Evolutionary conservation across 1,140 invertebrate species (phyloP).

Genomic region (Batillaria attramentaria): DNA sequence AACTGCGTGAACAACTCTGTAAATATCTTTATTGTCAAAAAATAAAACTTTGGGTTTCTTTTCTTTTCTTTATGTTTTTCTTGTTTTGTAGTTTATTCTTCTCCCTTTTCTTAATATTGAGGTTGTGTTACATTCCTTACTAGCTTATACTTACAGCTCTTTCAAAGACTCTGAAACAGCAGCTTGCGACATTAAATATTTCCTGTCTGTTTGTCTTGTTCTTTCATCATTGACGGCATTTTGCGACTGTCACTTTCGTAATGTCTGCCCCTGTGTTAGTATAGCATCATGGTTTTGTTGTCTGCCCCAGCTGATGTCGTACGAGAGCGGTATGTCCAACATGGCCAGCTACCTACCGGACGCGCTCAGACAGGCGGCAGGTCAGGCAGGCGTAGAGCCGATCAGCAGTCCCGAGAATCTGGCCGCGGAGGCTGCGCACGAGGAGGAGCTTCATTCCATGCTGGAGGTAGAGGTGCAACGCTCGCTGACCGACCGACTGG

Average conservation of each 20-base stretch:
- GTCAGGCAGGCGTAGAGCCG: constrained; percentile 71
- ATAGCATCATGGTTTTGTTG: not conserved
- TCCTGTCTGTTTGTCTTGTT: not conserved
- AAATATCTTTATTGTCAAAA: too few relatives aligned
- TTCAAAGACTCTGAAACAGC: not conserved
- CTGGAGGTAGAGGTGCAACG: constrained; percentile 72
- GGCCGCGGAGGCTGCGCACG: constrained; percentile 69
- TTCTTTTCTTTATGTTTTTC: too few relatives aligned
- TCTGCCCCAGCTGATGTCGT: constrained; percentile 68
- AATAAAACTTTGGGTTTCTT: too few relatives aligned
- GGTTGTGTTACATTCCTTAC: too few relatives aligned
- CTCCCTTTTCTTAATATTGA: too few relatives aligned
- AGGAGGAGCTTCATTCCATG: constrained; percentile 71
- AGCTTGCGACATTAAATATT: too few relatives aligned
- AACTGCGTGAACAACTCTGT: too few relatives aligned
- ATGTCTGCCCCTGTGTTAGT: not conserved
- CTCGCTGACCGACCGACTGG: constrained; percentile 69
- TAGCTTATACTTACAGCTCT: too few relatives aligned
- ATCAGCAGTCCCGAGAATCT: constrained; percentile 72
- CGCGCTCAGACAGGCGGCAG: constrained; percentile 74
- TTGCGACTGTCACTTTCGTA: not conserved
- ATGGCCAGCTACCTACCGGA: constrained; percentile 54
- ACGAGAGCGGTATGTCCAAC: constrained; percentile 50
- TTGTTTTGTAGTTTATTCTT: too few relatives aligned
- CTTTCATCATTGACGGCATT: not conserved